phyloP scores from a whole-genome alignment of 2,113 vertebrate genomes.

The Eulemur macaco region DNA sequence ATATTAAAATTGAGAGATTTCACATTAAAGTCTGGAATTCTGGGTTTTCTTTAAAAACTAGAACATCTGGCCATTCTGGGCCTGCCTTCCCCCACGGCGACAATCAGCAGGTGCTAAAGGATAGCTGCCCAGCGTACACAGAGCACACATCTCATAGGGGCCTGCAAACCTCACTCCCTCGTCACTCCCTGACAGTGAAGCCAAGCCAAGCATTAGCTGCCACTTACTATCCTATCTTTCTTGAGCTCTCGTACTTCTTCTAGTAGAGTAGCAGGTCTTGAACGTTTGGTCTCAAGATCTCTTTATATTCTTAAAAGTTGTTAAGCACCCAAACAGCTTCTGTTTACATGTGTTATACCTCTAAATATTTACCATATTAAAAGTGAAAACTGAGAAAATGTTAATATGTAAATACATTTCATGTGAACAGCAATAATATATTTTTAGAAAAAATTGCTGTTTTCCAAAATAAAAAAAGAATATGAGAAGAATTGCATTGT shows the following conservation, averaged over 20 bases:
- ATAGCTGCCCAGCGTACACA: neutral
- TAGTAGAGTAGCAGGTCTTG: neutral
- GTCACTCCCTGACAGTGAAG: too few species aligned
- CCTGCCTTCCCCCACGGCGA: neutral
- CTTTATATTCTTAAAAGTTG: neutral
- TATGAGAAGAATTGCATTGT: neutral
- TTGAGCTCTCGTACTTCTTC: neutral
- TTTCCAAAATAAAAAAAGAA: neutral
- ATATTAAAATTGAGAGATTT: neutral
- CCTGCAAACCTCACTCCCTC: too few species aligned
- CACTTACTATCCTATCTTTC: neutral
- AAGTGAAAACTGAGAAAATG: slow-evolving; percentile 13
- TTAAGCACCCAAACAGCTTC: neutral
- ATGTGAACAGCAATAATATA: neutral
- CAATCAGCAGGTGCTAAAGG: too few species aligned
- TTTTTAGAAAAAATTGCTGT: neutral
- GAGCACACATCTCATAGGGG: neutral
- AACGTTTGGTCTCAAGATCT: neutral
- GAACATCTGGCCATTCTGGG: neutral
- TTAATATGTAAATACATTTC: neutral
- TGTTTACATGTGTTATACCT: neutral
- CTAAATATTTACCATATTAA: neutral
- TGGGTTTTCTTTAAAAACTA: slow-evolving; percentile 17
- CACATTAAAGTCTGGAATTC: neutral
- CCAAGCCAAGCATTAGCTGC: neutral